These are phyloP conservation scores for Cromileptes altivelis DNA, from an alignment of 2,113 vertebrate genomes.

Conservation along the genomic window DNA sequence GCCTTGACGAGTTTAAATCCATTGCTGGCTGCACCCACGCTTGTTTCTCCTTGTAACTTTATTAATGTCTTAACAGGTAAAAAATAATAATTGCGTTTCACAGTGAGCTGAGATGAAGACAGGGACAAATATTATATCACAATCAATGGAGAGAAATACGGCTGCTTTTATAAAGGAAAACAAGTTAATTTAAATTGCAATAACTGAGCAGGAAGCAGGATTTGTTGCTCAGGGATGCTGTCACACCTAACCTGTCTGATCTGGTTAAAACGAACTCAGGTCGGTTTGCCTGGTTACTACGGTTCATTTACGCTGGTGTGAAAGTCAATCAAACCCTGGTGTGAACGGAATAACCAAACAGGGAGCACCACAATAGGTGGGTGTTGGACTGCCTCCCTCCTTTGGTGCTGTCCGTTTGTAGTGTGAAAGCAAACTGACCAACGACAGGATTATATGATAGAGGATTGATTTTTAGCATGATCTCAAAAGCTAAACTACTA, in stretches of 20 bases:
- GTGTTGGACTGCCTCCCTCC: no score
- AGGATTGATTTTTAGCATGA: no score
- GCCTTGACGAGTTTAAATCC: not conserved
- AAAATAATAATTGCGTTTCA: not conserved
- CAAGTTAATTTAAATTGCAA: not conserved
- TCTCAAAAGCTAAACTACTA: no score
- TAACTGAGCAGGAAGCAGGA: not conserved
- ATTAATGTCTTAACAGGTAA: not conserved
- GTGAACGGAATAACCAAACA: no score
- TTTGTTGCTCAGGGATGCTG: not conserved
- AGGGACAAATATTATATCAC: not conserved
- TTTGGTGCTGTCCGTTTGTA: no score
- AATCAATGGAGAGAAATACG: not conserved
- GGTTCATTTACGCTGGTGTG: no score
- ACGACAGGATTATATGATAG: no score
- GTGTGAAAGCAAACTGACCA: no score
- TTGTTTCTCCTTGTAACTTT: not conserved
- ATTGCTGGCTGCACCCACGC: not conserved
- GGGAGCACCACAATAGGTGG: no score
- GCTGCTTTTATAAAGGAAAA: not conserved
- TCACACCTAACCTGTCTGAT: no score
- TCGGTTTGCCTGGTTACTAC: no score
- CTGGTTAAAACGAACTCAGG: no score
- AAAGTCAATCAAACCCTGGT: not conserved
- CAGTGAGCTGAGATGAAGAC: not conserved